Base-by-base conservation (phyloP, 92 coral and sea anemone species). In the Anthopleura xanthogrammica region DNA sequence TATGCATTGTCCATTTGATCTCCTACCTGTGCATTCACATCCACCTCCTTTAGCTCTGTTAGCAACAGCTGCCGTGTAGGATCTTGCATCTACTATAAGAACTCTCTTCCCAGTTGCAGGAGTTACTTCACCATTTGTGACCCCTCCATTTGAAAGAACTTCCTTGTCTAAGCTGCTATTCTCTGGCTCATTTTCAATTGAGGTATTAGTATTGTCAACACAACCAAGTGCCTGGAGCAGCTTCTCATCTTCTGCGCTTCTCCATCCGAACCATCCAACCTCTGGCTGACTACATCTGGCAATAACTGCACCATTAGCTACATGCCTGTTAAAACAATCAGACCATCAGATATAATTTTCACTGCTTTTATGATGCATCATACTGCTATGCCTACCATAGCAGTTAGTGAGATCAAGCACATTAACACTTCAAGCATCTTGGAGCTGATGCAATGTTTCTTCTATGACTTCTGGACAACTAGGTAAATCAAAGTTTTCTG, bases 21-120 rank as follows among this genome's bases (percentile, higher is more conserved):
- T 68, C 41, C 41, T 58, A 95, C 98, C 98, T 85, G 97, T 90
- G 36, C 87, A 95, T 81, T 95, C 98, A 80, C 92, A 92, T 16
- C 98, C 98, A 54, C 98, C 98, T 52, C 98, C 98, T 79, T 95
- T 95, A 6, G 90, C 98, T 68, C 98, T 89, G 84, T 95, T 95
- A 60, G 93, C 98, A 48, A 93, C 82, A 4, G 98, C 98, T 29
- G 93, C 98, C 11, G 94, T 41, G 68, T 95, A 95, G 0, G 98
- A 95, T 16, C 98, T 83, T 54, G 98, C 97, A 88, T 95, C 98
- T 39, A 95, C 86, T 12, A 95, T 93, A 23, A 95, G 90, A 57
- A 95, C 98, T 79, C 87, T 89, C 81, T 90, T 82, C 1, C 72
- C 88, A 70, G 74, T 83, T 12, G 19, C 71, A n/a, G 40, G 65